phyloP scores from a whole-genome alignment of 2,888 invertebrate species.

The Stictocephala bisonia region DNA sequence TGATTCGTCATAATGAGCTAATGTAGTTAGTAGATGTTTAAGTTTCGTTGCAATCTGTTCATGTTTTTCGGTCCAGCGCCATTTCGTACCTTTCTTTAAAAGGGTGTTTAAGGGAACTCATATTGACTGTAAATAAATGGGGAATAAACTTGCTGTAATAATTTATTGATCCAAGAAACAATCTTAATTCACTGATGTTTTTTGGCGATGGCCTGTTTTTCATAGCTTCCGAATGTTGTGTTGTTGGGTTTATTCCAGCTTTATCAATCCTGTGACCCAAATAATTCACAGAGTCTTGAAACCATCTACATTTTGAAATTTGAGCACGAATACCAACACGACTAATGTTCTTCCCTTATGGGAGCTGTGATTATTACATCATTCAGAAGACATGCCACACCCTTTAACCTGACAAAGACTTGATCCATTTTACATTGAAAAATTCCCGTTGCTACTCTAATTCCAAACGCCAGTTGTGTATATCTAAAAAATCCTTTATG shows the following conservation, averaged over 20 bases:
- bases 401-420: too few relatives aligned
- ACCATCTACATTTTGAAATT: background rate
- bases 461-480: too few relatives aligned
- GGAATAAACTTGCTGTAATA: conserved; percentile 31
- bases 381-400: too few relatives aligned
- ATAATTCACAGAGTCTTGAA: background rate
- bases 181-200: background rate
- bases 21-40: background rate
- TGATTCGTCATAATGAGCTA: conserved; percentile 21
- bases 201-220: conserved; percentile 9
- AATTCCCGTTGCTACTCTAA: too few relatives aligned
- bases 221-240: background rate
- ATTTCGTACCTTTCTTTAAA: background rate
- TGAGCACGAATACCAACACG: background rate
- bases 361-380: too few relatives aligned
- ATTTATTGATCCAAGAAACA: conserved; percentile 4
- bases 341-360: background rate
- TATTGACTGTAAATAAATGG: background rate
- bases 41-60: conserved; percentile 1
- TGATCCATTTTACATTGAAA: too few relatives aligned
- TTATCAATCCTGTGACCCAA: conserved; percentile 25
- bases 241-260: too few relatives aligned
- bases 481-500: too few relatives aligned
- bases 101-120: conserved; percentile 9
- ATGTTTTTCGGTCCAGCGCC: conserved; percentile 8